These are phyloP conservation scores for Smittia sp. DNA, from an alignment of 2,888 invertebrate species.

Conservation along the genomic window DNA sequence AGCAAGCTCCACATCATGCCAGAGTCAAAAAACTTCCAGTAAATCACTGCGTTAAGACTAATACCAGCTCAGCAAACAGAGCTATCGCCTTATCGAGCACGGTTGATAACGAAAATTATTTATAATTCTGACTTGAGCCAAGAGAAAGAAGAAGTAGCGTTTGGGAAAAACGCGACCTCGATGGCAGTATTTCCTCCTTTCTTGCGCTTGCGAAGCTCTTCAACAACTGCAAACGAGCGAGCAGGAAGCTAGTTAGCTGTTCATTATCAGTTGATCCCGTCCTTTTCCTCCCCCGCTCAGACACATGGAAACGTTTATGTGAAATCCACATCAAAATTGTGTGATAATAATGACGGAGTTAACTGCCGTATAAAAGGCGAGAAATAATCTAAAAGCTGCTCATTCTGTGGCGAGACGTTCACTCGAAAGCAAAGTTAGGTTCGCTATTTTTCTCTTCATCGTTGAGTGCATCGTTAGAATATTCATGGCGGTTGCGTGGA, in stretches of 20 bases:
- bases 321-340: slow-evolving; percentile 1
- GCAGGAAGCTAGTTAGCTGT: background rate
- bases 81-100: background rate
- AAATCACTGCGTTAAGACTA: slow-evolving; percentile 27
- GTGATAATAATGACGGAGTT: background rate
- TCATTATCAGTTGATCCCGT: background rate
- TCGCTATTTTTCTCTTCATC: too few species aligned
- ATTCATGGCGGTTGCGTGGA: too few species aligned
- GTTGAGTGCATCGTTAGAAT: too few species aligned
- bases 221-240: background rate
- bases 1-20: background rate
- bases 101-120: slow-evolving; percentile 17
- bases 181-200: background rate
- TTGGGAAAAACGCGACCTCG: background rate
- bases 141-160: background rate
- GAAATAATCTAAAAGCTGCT: background rate
- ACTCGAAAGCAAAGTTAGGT: background rate
- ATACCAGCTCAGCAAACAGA: slow-evolving; percentile 26
- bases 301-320: background rate
- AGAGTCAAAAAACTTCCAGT: background rate
- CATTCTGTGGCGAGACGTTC: background rate
- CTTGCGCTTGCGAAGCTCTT: background rate
- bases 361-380: slow-evolving; percentile 10
- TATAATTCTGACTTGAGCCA: background rate
- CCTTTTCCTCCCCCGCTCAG: background rate